phyloP scores from a whole-genome alignment of 2,113 vertebrate genomes.

The Gobius niger region DNA sequence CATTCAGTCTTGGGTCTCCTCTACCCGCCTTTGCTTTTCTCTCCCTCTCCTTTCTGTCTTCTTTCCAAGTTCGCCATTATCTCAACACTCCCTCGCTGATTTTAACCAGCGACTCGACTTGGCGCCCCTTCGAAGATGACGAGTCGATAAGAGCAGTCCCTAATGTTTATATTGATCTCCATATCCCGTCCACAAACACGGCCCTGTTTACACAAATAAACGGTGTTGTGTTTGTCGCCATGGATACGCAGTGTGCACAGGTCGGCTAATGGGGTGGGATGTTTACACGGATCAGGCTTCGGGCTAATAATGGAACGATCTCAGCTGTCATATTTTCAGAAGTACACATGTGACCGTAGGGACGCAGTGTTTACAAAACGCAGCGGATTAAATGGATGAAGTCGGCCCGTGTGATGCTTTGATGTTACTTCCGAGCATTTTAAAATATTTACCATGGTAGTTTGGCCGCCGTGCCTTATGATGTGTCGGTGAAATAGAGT shows the following conservation, averaged over 20 bases:
- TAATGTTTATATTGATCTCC: slow-evolving; percentile 55
- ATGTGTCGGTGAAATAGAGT: neutral
- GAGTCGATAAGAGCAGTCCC: slow-evolving; percentile 28
- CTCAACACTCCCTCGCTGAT: no score
- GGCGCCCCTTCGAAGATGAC: slow-evolving; percentile 4
- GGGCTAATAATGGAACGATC: slow-evolving; percentile 49
- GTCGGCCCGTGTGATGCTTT: slow-evolving; percentile 7
- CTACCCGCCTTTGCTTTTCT: no score
- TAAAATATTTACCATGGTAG: neutral
- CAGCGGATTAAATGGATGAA: slow-evolving; percentile 17
- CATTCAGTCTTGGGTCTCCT: no score
- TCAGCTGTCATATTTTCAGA: slow-evolving; percentile 53
- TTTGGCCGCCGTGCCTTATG: neutral
- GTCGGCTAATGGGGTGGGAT: slow-evolving; percentile 53
- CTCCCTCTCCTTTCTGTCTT: no score
- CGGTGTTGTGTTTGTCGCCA: slow-evolving; percentile 54
- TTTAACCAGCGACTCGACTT: no score
- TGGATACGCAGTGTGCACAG: slow-evolving; percentile 57
- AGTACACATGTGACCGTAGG: slow-evolving; percentile 13
- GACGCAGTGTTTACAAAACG: slow-evolving; percentile 26
- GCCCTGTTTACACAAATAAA: slow-evolving; percentile 65
- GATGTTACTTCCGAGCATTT: no score
- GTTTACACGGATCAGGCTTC: slow-evolving; percentile 49
- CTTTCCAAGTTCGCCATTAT: no score
- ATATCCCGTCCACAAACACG: slow-evolving; percentile 58